Evolutionary conservation across 2,113 vertebrate genomes (phyloP).

Genomic region (Tragulus kanchil): DNA sequence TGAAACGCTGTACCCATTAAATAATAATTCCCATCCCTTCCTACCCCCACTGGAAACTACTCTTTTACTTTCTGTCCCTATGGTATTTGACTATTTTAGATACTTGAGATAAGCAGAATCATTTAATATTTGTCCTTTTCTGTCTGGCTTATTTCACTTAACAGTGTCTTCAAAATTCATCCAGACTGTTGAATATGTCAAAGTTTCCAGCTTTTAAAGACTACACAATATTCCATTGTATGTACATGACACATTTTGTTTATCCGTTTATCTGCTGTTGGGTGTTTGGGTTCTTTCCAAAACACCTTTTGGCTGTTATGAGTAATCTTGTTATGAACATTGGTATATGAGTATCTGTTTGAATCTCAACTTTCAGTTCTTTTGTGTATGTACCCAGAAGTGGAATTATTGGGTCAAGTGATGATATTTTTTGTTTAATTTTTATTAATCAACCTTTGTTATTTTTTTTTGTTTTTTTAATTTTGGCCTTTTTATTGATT

Average conservation of each 20-base stretch:
- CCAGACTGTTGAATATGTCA: neutral
- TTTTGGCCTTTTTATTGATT: no score
- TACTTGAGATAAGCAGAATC: neutral
- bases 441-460: conserved; percentile 45
- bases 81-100: neutral
- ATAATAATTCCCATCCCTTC: neutral
- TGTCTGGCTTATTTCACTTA: neutral
- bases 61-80: neutral
- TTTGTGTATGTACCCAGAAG: neutral
- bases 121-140: neutral
- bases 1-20: neutral
- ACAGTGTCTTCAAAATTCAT: neutral
- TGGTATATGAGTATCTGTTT: neutral
- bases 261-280: neutral
- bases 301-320: neutral
- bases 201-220: neutral
- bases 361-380: neutral
- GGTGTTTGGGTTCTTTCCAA: neutral
- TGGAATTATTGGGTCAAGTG: conserved; percentile 3
- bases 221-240: neutral
- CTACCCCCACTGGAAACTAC: neutral
- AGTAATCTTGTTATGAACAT: neutral
- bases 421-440: neutral
- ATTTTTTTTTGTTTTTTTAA: no score
- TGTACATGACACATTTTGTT: neutral